phyloP scores from a whole-genome alignment of 1,140 invertebrate genomes.

The Lineus longissimus region DNA sequence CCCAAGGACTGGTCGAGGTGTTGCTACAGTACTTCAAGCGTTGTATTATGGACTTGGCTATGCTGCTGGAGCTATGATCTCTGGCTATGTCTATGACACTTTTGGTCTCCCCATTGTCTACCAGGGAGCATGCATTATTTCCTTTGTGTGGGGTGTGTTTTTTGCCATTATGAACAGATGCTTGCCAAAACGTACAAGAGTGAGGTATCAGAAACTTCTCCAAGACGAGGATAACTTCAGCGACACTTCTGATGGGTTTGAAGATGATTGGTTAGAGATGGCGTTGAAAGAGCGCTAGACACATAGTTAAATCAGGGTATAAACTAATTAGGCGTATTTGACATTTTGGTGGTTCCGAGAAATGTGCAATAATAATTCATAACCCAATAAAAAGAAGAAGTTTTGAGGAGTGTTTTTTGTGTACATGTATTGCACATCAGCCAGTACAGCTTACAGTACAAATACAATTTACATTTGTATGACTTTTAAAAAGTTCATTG shows the following conservation, averaged over 20 bases:
- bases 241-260: constrained; percentile 28
- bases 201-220: constrained; percentile 38
- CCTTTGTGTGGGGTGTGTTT: constrained; percentile 34
- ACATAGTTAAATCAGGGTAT: too few relatives aligned
- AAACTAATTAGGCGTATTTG: too few relatives aligned
- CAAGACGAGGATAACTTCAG: constrained; percentile 26
- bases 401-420: too few relatives aligned
- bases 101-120: constrained; percentile 37
- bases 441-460: too few relatives aligned
- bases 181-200: constrained; percentile 29
- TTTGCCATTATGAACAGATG: constrained; percentile 35
- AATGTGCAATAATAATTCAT: too few relatives aligned
- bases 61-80: constrained; percentile 33
- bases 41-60: constrained; percentile 47
- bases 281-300: constrained; percentile 35
- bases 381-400: too few relatives aligned
- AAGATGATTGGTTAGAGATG: constrained; percentile 48
- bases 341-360: too few relatives aligned
- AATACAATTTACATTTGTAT: too few relatives aligned
- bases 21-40: constrained; percentile 38
- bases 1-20: constrained; percentile 37
- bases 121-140: constrained; percentile 27
- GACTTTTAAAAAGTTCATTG: too few relatives aligned
- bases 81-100: constrained; percentile 34
- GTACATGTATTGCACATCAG: too few relatives aligned